Base-by-base conservation (phyloP, 2,888 invertebrate genomes). In the Nephrocerus scutellatus region DNA sequence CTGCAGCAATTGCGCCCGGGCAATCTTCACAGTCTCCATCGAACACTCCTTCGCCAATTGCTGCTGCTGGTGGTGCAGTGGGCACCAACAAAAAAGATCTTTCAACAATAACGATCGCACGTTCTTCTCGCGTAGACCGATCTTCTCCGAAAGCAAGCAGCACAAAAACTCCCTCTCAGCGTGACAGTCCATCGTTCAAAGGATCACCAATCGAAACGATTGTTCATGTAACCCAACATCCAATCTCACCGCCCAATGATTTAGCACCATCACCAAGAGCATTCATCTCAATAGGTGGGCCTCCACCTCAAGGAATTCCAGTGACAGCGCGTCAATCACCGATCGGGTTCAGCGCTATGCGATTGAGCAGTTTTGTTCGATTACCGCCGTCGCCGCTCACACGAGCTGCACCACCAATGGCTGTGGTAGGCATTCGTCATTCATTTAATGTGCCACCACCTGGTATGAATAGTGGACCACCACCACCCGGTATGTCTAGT, bases 341-440 rank as follows among this genome's bases (percentile, higher is more conserved):
- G 1, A 48, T 53, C 24, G 52, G 51, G 12, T 50, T 54, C 25
- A 35, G 46, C 9, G 52, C 52, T 23, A 51, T 54, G 46, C 56
- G 54, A 16, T 41, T 51, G 7, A 51, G 49, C 23, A 52, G 52
- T 24, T 47, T 51, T 16, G 46, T 55, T 32, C 57, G 59, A n/a
- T 38, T 62, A 21, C 57, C 60, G 4, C 64, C 60, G 5, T 59
- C 60, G 7, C 64, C 63, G 2, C 44, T 57, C 6, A 34, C 51
- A 6, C 30, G 49, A 39, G 30, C 39, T 35, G 46, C 44, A 22
- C 29, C 39, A 23, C 18, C 18, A 7, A 55, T 54, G 30, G 55
- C 54, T 3, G 54, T 56, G 19, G 42, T 59, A 8, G 58, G 56
- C 1, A 46, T 60, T 19, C 53, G 45, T 6, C 55, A 52, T 32